Conservation (phyloP, 2,888 invertebrate genomes). For the Tenthredo livida region DNA sequence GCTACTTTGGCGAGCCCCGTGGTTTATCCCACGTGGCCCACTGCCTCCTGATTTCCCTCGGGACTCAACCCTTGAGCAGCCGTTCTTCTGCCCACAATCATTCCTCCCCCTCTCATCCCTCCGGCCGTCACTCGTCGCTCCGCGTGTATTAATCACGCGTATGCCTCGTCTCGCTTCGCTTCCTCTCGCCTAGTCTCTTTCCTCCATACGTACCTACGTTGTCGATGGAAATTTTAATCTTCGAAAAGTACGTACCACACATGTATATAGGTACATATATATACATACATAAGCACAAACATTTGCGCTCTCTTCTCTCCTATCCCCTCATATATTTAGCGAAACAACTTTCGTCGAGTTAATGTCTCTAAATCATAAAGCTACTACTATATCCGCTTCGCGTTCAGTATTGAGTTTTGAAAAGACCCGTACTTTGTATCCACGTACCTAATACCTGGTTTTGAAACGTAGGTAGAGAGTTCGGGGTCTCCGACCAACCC, state of each 20-base stretch:
- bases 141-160: conserved; percentile 51
- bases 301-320: background rate
- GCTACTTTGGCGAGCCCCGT: conserved; percentile 73
- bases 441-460: conserved; percentile 31
- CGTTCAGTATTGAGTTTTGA: background rate
- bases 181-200: conserved; percentile 7
- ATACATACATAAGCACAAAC: background rate
- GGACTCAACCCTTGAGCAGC: conserved; percentile 74
- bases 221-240: conserved; percentile 48
- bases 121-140: conserved; percentile 46
- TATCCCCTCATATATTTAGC: background rate
- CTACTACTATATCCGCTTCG: background rate
- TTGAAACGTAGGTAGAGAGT: background rate
- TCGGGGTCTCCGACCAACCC: conserved; percentile 12
- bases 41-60: conserved; percentile 77
- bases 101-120: conserved; percentile 66
- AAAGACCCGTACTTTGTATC: conserved; percentile 14
- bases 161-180: conserved; percentile 25
- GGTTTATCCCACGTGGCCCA: conserved; percentile 69
- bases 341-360: background rate
- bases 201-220: background rate
- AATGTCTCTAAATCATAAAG: background rate
- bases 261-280: background rate
- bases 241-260: background rate
- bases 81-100: conserved; percentile 77